Percentiles rank a stretch among this genome's conserved stretches.
These are phyloP conservation scores for Carollia perspicillata DNA, from an alignment of 2,113 vertebrate genomes.

Conservation along the genomic window DNA sequence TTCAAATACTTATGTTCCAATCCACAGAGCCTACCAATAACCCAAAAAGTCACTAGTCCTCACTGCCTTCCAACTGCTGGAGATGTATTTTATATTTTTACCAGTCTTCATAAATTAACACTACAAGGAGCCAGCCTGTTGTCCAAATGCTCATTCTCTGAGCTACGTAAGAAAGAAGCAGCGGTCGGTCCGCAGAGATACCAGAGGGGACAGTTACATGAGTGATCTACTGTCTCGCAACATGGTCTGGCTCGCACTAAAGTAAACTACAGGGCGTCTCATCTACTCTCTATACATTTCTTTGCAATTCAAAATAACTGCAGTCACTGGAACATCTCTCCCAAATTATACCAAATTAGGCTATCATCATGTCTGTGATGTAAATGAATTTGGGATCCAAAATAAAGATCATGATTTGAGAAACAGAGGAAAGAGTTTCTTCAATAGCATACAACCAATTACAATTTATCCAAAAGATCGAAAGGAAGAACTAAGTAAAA, in stretches of 20 bases:
- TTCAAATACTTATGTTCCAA: constrained; percentile 21
- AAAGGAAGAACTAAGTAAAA: constrained; percentile 22
- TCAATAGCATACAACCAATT: neutral
- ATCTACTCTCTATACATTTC: neutral
- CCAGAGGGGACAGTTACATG: neutral
- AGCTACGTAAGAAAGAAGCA: neutral
- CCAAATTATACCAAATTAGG: neutral
- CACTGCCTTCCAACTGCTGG: neutral
- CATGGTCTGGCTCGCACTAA: neutral
- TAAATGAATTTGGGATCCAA: neutral
- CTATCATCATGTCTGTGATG: neutral
- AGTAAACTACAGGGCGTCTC: neutral
- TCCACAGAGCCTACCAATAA: neutral
- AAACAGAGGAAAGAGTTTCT: neutral
- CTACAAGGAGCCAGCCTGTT: neutral
- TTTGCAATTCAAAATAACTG: constrained; percentile 25
- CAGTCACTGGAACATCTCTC: neutral
- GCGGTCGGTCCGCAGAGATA: neutral
- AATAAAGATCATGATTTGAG: neutral
- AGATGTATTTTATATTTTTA: constrained; percentile 14
- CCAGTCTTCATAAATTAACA: neutral
- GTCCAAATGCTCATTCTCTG: neutral
- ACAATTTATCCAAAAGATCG: neutral
- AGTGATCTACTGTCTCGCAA: neutral
- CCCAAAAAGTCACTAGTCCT: neutral